Conservation (phyloP, 1,140 invertebrate species). For the Rhizoglyphus robini region DNA sequence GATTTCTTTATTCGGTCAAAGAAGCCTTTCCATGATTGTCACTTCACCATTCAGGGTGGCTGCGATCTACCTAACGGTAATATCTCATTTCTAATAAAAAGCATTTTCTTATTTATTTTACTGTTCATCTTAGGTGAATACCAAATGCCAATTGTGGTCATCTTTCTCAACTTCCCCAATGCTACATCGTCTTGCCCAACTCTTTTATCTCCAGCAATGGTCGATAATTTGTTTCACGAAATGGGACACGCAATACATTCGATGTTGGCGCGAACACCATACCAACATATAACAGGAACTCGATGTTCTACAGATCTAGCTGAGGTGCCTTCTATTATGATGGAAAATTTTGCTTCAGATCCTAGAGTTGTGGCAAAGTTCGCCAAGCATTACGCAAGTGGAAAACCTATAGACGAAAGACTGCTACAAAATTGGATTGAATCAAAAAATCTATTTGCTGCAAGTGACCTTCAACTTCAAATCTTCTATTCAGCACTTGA, state of each 20-base stretch:
- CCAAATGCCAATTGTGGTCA: conserved; percentile 53
- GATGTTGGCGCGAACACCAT: conserved; percentile 83
- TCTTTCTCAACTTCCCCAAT: conserved; percentile 72
- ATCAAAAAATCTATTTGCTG: conserved; percentile 68
- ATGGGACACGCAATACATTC: conserved; percentile 99
- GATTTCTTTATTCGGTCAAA: conserved; percentile 79
- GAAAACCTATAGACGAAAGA: conserved; percentile 59
- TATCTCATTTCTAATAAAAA: conserved; percentile 48
- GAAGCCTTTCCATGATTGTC: conserved; percentile 93
- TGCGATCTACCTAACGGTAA: conserved; percentile 57
- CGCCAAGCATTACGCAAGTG: conserved; percentile 79
- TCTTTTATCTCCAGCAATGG: conserved; percentile 60
- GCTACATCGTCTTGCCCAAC: conserved; percentile 51
- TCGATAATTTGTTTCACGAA: conserved; percentile 97
- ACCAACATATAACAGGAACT: conserved; percentile 95
- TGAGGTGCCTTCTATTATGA: conserved; percentile 91
- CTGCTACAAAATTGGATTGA: conserved; percentile 61
- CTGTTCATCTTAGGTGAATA: background rate
- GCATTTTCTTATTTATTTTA: conserved; percentile 26
- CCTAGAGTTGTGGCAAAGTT: conserved; percentile 68
- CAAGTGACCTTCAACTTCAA: conserved; percentile 82
- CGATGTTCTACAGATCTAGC: conserved; percentile 93
- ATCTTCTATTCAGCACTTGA: conserved; percentile 73
- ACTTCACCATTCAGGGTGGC: conserved; percentile 93
- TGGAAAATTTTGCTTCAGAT: conserved; percentile 94